Percentiles rank a stretch among this genome's conserved stretches.
Evolutionary conservation across 1,140 invertebrate species (phyloP).

Genomic region (Bombus polaris): DNA sequence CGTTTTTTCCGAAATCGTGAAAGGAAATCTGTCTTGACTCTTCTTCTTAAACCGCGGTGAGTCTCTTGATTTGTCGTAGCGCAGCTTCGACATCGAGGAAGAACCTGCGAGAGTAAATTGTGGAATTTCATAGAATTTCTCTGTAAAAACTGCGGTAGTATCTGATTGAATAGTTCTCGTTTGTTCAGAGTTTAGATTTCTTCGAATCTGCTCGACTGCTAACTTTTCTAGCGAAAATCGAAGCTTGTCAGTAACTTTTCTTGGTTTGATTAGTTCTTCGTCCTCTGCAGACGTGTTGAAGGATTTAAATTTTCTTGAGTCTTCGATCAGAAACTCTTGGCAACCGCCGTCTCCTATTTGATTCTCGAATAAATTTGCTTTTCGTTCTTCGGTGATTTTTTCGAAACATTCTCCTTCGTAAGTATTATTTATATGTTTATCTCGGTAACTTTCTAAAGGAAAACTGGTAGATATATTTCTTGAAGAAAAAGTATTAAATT

Average conservation of each 20-base stretch:
- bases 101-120: neutral
- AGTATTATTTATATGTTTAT: neutral
- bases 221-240: conserved; percentile 20
- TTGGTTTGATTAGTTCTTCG: neutral
- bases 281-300: neutral
- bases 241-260: neutral
- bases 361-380: neutral
- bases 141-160: conserved; percentile 7
- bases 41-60: conserved; percentile 50
- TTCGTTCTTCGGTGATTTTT: neutral
- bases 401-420: neutral
- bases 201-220: neutral
- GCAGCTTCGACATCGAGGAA: conserved; percentile 63
- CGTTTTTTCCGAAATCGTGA: conserved; percentile 70
- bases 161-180: conserved; percentile 53
- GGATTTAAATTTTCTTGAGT: neutral
- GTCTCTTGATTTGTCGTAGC: conserved; percentile 35
- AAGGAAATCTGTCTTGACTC: conserved; percentile 72
- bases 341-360: neutral
- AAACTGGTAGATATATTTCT: neutral
- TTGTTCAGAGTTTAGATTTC: neutral
- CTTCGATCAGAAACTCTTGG: neutral
- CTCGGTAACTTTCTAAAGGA: neutral
- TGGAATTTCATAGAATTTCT: neutral
- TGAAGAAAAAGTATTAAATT: neutral